Evolutionary conservation across 2,797 vertebrate species (phyloP), one percentile per base, ranked within the genome.

Genomic region (Pogonophryne albipinna): DNA sequence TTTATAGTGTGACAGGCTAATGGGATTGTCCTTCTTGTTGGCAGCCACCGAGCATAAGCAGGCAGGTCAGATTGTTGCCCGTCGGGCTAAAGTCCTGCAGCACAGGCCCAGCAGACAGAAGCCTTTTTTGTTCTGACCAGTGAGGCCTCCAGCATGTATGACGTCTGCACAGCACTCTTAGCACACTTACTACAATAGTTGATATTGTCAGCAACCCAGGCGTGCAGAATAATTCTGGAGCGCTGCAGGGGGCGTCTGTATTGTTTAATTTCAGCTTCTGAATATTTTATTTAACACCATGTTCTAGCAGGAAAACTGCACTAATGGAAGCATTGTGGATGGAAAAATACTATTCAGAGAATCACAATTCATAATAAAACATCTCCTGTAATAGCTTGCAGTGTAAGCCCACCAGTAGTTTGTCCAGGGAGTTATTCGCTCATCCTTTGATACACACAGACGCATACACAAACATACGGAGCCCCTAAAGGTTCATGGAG

Each of bases 161-260:
- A 84, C 65, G 60, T 80, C 83, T 74, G 79, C 66, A 83, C 72
- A 76, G 51, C 16, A 0, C 53, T 78, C 61, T 49, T 45, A 80
- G 72, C 46, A 65, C 38, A 42, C 45, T 64, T 7, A 6, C 55
- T 46, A 90, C 84, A 92, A 87, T 87, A 83, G 87, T 67, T 66
- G 38, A 85, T 79, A 88, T 91, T 91, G 81, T 97, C 95, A 76
- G 94, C 91, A 83, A 93, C 94, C 90, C 77, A 95, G 34, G 94
- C 94, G 4, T 94, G 95, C 87, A 79, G 46, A 80, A 64, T 85
- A 85, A 84, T 87, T 80, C 71, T 79, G 51, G 10, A 76, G 74
- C 34, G 11, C 65, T 75, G 66, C 47, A 44, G 31, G 65, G 31
- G 65, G 31, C 20, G 11, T 78, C 79, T 82, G 45, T 46, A 49